Percentiles rank a stretch among this genome's conserved stretches.
phyloP scores from a whole-genome alignment of 2,888 invertebrate genomes.

The Creontiades dilutus region DNA sequence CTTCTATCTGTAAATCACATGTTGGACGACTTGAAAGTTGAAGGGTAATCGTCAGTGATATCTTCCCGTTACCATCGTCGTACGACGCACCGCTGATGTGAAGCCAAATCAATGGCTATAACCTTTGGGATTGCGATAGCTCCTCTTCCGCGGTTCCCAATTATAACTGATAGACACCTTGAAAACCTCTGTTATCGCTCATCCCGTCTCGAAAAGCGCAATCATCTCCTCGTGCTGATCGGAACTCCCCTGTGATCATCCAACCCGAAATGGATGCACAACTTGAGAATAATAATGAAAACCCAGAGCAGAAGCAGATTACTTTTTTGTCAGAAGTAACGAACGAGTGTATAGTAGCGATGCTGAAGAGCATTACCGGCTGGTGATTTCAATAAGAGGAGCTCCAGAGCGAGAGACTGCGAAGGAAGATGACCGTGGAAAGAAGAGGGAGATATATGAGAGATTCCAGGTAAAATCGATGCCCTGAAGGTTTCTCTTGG shows the following conservation, averaged over 20 bases:
- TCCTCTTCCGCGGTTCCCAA: neutral
- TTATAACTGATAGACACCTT: neutral
- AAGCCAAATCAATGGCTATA: conserved; percentile 5
- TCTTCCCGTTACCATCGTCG: no score
- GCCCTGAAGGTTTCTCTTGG: conserved; percentile 70
- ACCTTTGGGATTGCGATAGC: neutral
- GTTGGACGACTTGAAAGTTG: no score
- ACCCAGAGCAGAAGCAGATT: conserved; percentile 33
- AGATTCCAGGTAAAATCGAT: conserved; percentile 73
- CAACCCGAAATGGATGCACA: neutral
- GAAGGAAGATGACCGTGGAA: conserved; percentile 12
- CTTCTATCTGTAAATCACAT: no score
- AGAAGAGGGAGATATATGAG: conserved; percentile 63
- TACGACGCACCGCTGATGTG: neutral
- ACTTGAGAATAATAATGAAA: conserved; percentile 31
- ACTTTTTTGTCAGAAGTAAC: conserved; percentile 46
- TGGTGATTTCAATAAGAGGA: conserved; percentile 55
- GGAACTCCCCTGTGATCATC: conserved; percentile 3
- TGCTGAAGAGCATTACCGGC: conserved; percentile 31
- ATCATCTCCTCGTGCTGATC: neutral
- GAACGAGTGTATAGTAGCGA: conserved; percentile 43
- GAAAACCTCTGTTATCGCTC: neutral
- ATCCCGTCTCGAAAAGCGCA: neutral
- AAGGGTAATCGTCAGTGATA: no score
- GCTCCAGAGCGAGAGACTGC: conserved; percentile 45